Conservation (phyloP, 2,797 vertebrate genomes). For the Acanthiza pusilla region DNA sequence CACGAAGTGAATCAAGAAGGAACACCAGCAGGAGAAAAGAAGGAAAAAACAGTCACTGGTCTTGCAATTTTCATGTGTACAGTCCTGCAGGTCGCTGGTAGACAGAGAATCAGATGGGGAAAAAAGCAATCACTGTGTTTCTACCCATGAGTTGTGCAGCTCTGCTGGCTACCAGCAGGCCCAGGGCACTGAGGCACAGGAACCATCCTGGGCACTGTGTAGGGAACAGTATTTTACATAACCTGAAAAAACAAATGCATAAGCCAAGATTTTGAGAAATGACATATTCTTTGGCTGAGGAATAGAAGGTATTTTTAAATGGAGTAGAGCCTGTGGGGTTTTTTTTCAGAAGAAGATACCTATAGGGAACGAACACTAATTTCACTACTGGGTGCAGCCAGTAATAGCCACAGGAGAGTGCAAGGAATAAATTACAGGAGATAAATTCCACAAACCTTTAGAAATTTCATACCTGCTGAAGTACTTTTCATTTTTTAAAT, state of each 20-base stretch:
- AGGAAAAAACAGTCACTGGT: neutral
- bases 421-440: neutral
- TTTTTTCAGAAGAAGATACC: neutral
- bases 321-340: neutral
- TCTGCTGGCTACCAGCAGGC: neutral
- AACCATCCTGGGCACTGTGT: neutral
- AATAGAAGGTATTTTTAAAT: slow-evolving; percentile 11
- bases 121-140: neutral
- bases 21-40: neutral
- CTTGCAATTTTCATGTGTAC: neutral
- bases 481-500: neutral
- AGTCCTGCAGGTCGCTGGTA: neutral
- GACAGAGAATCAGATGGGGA: neutral
- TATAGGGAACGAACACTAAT: neutral
- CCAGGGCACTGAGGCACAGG: neutral
- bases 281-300: neutral
- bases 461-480: neutral
- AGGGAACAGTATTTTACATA: neutral
- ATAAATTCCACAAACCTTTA: neutral
- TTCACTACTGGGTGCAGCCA: neutral
- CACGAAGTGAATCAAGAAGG: neutral
- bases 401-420: neutral
- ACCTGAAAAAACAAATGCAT: neutral
- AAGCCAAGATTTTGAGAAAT: slow-evolving; percentile 1
- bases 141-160: neutral